These are phyloP conservation scores for Bostrychus sinensis DNA, from an alignment of 2,113 vertebrate genomes.

Conservation along the genomic window DNA sequence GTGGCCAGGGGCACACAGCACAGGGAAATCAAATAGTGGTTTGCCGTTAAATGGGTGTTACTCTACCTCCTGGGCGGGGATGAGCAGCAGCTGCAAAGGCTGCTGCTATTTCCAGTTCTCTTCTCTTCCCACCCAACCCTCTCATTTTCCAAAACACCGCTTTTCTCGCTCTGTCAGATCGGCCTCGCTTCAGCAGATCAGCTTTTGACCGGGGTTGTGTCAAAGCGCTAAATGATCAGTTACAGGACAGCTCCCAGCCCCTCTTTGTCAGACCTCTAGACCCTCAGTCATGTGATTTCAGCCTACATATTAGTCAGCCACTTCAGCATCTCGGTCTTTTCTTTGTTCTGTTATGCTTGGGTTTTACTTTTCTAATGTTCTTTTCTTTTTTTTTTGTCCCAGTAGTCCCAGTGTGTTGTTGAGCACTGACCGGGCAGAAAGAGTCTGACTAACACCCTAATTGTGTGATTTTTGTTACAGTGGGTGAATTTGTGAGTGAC, in stretches of 20 bases:
- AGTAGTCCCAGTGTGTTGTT: not conserved
- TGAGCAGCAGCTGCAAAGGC: constrained; percentile 66
- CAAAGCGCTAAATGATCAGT: constrained; percentile 57
- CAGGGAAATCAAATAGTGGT: not conserved
- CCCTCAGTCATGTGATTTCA: constrained; percentile 43
- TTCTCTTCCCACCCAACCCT: constrained; percentile 66
- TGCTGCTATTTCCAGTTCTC: constrained; percentile 73
- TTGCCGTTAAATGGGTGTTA: constrained; percentile 20
- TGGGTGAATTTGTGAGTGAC: constrained; percentile 94
- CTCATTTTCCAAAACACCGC: constrained; percentile 80
- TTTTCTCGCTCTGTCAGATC: constrained; percentile 27
- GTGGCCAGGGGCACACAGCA: not conserved
- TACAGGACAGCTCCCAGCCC: constrained; percentile 35
- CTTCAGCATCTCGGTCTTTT: constrained; percentile 23
- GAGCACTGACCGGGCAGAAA: constrained; percentile 11
- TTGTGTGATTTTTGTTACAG: constrained; percentile 75
- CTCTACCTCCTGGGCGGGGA: constrained; percentile 49
- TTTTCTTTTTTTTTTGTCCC: constrained; percentile 50
- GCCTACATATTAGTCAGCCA: constrained; percentile 24
- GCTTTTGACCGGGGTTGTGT: constrained; percentile 37
- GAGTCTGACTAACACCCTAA: constrained; percentile 39
- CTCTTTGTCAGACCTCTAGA: constrained; percentile 23
- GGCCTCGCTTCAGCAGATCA: constrained; percentile 15
- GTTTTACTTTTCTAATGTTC: constrained; percentile 33
- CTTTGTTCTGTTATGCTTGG: constrained; percentile 21